Base-by-base conservation (phyloP, 64 coral and sea anemone genomes). In the Platygyra sinensis region DNA sequence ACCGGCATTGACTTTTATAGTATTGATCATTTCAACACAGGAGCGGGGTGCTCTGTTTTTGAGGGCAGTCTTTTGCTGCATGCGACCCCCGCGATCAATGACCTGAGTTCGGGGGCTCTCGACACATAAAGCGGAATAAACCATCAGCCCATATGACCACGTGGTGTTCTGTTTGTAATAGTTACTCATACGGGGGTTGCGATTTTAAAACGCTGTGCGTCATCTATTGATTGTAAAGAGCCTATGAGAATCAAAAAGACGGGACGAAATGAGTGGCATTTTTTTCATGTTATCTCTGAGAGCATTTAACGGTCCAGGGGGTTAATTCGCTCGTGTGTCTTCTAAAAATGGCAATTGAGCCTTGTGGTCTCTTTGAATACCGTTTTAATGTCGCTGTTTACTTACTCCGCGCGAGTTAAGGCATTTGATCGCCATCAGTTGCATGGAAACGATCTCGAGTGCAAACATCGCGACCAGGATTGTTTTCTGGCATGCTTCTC, bases 281-380 rank as follows among this genome's bases (percentile, higher is more conserved):
- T 51, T 71, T 85, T 64, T 19, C 30, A 24, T 52, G 81, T 85
- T 72, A 71, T 85, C 81, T 64, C n/a, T n/a, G 65, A 3, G 17
- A 65, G 62, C 38, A 50, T 46, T 36, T 27, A 72, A 69, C 81
- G 12, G 60, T 8, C 81, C n/a, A n/a, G 72, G 63, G 38, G 81
- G 22, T 85, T 85, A 71, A n/a, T n/a, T 85, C 63, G n/a, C 24
- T 38, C 20, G n/a, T n/a, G n/a, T 85, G 19, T 71, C 62, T 71
- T 85, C 81, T 52, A 71, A 85, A 85, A 65, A 39, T 50, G 81
- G 62, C 62, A 85, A 67, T 85, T 10, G 30, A 24, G 16, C 81
- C 81, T 64, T 20, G 8, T 67, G 39, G n/a, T 11, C 36, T 13
- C 69, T 51, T 71, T 27, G 38, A 85, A 50, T 71, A 67, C 62